Evolutionary conservation across 2,113 vertebrate genomes (phyloP).

Genomic region (Coregonus clupeaformis): DNA sequence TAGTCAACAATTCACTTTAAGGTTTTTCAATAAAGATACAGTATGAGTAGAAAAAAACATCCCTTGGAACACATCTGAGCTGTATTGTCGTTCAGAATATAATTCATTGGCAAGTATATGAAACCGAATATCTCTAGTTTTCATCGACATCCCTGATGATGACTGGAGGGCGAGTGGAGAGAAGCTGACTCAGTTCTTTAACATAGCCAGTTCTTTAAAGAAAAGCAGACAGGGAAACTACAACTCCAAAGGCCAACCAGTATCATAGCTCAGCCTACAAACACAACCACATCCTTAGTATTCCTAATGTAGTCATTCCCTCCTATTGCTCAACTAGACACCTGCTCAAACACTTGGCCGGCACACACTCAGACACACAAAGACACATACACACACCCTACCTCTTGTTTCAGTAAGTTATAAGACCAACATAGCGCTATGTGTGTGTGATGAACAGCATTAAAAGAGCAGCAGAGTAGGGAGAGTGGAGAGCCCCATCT

Average conservation of each 20-base stretch:
- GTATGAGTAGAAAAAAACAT: conserved; percentile 45
- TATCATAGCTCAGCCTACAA: background rate
- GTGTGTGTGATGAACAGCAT: conserved; percentile 9
- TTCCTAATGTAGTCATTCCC: background rate
- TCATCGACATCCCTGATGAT: conserved; percentile 47
- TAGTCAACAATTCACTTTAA: conserved; percentile 36
- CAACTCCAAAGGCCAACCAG: conserved; percentile 21
- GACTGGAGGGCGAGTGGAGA: conserved; percentile 44
- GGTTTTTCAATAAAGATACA: conserved; percentile 49
- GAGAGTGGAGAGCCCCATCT: background rate
- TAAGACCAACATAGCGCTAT: conserved; percentile 23
- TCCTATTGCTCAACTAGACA: background rate
- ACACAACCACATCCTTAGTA: background rate
- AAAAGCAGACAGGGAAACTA: conserved; percentile 17
- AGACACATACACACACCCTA: background rate
- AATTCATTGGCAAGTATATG: conserved; percentile 47
- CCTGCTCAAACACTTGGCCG: background rate
- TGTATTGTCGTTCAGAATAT: conserved; percentile 48
- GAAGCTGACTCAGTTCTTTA: conserved; percentile 14
- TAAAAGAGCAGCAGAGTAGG: background rate
- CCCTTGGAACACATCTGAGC: conserved; percentile 52
- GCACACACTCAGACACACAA: background rate
- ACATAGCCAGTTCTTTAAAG: background rate
- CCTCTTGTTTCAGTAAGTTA: background rate
- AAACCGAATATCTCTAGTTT: conserved; percentile 46